Conservation (phyloP, 2,888 invertebrate genomes). For the Napeogenes inachia region DNA sequence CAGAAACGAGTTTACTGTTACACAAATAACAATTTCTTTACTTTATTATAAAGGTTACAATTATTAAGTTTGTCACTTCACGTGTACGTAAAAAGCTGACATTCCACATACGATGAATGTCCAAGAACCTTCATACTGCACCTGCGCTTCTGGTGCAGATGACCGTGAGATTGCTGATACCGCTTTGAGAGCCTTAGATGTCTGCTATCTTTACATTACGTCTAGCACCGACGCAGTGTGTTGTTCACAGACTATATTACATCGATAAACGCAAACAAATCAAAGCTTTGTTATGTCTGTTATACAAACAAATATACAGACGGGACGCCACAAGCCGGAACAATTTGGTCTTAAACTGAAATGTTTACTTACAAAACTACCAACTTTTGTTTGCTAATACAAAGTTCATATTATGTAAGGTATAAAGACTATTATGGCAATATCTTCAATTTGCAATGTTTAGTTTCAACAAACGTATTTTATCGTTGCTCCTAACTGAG, state of each 20-base stretch:
- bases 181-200: too few species aligned
- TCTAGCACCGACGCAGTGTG: too few species aligned
- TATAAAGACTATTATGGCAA: slow-evolving; percentile 26
- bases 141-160: too few species aligned
- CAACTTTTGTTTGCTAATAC: slow-evolving; percentile 31
- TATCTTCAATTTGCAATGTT: slow-evolving; percentile 9
- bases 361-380: slow-evolving; percentile 61
- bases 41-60: too few species aligned
- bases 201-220: too few species aligned
- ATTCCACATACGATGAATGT: too few species aligned
- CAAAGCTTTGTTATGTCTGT: slow-evolving; percentile 54
- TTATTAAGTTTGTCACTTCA: too few species aligned
- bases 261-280: slow-evolving; percentile 49
- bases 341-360: slow-evolving; percentile 53
- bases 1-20: too few species aligned
- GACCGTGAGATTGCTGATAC: too few species aligned
- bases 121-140: too few species aligned
- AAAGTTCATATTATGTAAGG: slow-evolving; percentile 9
- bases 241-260: neutral
- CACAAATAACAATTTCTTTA: too few species aligned
- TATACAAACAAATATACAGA: slow-evolving; percentile 48
- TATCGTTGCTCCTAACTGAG: slow-evolving; percentile 7
- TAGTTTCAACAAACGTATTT: slow-evolving; percentile 14
- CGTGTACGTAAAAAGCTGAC: too few species aligned
- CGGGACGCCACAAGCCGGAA: slow-evolving; percentile 49